phyloP scores from a whole-genome alignment of 1,140 invertebrate genomes.

The Nasonia longicornis region DNA sequence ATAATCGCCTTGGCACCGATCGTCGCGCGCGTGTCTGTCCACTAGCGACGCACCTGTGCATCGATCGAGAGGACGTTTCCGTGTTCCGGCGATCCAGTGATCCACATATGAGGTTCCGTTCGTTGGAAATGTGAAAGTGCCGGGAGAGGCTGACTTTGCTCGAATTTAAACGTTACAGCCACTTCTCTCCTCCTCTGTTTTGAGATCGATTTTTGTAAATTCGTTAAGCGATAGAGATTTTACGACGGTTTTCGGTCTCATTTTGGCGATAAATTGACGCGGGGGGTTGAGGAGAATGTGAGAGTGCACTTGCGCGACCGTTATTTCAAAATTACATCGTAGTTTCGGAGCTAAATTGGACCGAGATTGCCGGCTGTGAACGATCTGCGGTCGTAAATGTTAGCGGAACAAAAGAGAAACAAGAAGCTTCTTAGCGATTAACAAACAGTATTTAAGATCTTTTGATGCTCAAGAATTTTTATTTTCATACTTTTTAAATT shows the following conservation, averaged over 20 bases:
- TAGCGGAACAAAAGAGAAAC: neutral
- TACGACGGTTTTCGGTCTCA: neutral
- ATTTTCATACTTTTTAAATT: too few relatives aligned
- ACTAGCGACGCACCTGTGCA: neutral
- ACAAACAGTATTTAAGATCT: neutral
- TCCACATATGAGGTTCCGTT: slow-evolving; percentile 48
- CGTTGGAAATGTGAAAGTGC: slow-evolving; percentile 48
- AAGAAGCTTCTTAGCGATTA: neutral
- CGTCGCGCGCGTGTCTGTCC: neutral
- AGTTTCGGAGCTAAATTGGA: neutral
- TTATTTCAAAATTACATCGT: neutral
- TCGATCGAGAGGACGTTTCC: slow-evolving; percentile 38
- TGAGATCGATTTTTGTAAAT: slow-evolving; percentile 33
- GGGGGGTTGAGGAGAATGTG: neutral
- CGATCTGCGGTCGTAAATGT: neutral
- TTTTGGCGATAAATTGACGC: neutral
- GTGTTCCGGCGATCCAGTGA: slow-evolving; percentile 49
- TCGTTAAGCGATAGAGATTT: neutral
- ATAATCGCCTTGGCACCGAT: slow-evolving; percentile 47
- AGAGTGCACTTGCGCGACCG: neutral
- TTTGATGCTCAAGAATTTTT: neutral
- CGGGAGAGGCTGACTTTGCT: slow-evolving; percentile 3
- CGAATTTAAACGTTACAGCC: slow-evolving; percentile 35
- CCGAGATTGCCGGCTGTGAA: neutral
- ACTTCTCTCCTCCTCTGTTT: neutral